Conservation (phyloP, 2,888 invertebrate species). For the Aspidapion aeneum region DNA sequence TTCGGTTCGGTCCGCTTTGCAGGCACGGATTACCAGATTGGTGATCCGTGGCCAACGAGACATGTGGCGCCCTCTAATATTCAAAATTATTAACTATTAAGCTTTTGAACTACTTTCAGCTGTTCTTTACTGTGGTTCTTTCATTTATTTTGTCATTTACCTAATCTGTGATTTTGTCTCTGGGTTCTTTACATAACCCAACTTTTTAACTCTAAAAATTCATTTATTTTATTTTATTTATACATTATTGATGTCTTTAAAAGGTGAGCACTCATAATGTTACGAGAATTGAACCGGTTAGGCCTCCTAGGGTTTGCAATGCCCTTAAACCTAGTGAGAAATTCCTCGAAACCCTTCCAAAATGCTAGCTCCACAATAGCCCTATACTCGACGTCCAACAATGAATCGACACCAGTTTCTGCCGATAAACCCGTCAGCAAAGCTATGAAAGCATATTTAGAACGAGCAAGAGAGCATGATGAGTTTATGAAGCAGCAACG, state of each 20-base stretch:
- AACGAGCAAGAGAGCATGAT: conserved; percentile 77
- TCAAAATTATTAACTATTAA: no score
- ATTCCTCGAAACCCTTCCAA: background rate
- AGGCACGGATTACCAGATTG: no score
- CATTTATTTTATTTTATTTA: no score
- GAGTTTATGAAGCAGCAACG: conserved; percentile 77
- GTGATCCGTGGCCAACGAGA: no score
- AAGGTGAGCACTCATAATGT: background rate
- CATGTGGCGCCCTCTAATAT: no score
- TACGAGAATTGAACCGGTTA: background rate
- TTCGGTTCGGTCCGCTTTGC: no score
- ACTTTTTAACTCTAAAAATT: no score
- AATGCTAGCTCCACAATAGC: background rate
- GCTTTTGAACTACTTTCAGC: no score
- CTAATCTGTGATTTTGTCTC: no score
- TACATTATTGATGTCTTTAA: background rate
- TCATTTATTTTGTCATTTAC: no score
- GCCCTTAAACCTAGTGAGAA: background rate
- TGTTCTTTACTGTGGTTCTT: no score
- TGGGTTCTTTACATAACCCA: no score
- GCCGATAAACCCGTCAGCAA: conserved; percentile 61
- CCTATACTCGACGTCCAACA: background rate
- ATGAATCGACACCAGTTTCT: background rate
- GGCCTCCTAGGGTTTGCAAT: background rate
- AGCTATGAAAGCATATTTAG: conserved; percentile 87